phyloP scores from a whole-genome alignment of 2,888 invertebrate species.

The Venustoraphidia nigricollis region DNA sequence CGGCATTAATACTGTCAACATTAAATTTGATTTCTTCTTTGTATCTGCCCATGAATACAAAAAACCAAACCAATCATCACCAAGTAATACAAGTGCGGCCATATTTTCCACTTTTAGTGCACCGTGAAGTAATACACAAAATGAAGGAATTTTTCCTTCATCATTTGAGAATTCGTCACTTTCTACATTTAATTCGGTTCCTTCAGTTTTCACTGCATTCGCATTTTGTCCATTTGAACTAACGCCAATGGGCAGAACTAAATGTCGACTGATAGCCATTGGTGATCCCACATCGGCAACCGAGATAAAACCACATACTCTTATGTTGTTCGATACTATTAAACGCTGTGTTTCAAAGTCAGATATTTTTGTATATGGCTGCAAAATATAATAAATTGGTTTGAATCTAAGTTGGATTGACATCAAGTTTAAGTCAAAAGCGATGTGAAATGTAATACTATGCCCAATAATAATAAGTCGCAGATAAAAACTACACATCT shows the following conservation, averaged over 20 bases:
- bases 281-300: slow-evolving; percentile 82
- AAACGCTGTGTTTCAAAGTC: slow-evolving; percentile 47
- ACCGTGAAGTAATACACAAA: slow-evolving; percentile 86
- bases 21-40: slow-evolving; percentile 81
- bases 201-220: slow-evolving; percentile 19
- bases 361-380: slow-evolving; percentile 34
- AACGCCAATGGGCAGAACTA: slow-evolving; percentile 62
- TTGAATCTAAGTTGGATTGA: no score
- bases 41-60: slow-evolving; percentile 87
- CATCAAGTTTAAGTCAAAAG: no score
- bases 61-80: slow-evolving; percentile 86
- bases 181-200: slow-evolving; percentile 24
- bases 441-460: no score
- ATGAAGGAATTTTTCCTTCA: slow-evolving; percentile 69
- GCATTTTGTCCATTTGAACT: slow-evolving; percentile 20
- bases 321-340: slow-evolving; percentile 55
- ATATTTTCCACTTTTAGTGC: slow-evolving; percentile 84
- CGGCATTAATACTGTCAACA: slow-evolving; percentile 64
- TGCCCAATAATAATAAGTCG: no score
- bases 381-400: slow-evolving; percentile 10
- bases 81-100: slow-evolving; percentile 74
- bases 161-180: slow-evolving; percentile 43
- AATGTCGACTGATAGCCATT: slow-evolving; percentile 77
- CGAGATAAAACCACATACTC: slow-evolving; percentile 78
- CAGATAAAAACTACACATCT: no score